Evolutionary conservation across 2,797 vertebrate species (phyloP).

Genomic region (Chelonia mydas): DNA sequence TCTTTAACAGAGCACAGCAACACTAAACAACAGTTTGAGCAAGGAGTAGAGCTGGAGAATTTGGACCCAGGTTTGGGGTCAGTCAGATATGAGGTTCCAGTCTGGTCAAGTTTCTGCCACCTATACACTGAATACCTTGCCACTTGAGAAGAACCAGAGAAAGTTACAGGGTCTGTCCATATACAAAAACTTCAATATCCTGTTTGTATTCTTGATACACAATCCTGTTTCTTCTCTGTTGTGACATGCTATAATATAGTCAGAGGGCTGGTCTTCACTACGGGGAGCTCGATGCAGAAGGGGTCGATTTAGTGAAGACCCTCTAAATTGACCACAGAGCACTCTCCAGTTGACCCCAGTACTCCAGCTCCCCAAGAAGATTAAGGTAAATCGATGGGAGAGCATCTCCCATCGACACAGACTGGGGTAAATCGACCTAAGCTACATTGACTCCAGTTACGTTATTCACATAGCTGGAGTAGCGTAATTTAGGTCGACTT

Average conservation of each 20-base stretch:
- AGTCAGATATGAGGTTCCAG: neutral
- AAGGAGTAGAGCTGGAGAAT: neutral
- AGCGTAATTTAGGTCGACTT: too few species aligned
- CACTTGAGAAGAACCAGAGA: neutral
- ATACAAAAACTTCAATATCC: neutral
- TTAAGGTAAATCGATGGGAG: too few species aligned
- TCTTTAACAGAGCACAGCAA: neutral
- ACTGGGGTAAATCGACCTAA: too few species aligned
- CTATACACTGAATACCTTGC: neutral
- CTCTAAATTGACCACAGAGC: too few species aligned
- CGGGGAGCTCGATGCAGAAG: too few species aligned
- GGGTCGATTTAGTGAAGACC: too few species aligned
- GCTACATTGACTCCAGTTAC: too few species aligned
- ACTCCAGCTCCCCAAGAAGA: too few species aligned
- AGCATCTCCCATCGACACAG: too few species aligned
- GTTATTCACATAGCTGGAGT: too few species aligned
- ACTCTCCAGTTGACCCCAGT: too few species aligned
- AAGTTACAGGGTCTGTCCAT: neutral
- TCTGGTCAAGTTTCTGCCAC: neutral
- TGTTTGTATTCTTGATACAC: neutral
- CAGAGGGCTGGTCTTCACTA: too few species aligned
- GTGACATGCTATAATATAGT: neutral
- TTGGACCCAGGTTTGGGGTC: neutral
- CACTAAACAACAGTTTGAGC: neutral
- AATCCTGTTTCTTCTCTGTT: neutral